Base-by-base conservation (phyloP, 1,140 invertebrate genomes). In the Dicyema japonicum region DNA sequence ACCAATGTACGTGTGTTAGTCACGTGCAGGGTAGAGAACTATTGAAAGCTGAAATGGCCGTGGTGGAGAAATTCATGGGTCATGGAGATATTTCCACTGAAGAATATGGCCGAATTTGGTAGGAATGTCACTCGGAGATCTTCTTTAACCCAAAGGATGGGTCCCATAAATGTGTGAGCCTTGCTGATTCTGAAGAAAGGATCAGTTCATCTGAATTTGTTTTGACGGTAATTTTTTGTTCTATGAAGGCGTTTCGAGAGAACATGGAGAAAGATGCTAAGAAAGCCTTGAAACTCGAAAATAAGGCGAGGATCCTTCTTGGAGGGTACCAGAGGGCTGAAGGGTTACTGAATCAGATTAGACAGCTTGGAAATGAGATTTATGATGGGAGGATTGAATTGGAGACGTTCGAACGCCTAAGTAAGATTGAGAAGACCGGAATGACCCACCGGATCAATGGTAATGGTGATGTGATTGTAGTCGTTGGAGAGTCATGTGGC, bases 211-310 rank as follows among this genome's bases (percentile, higher is more conserved):
- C 67, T 0, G 75, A 88, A 41, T 76, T 82, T 40, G 58, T 69
- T 36, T 50, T 92, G 5, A 78, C 90, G 49, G 53, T 53, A 35
- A 31, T 22, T 22, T 17, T 7, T 24, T 27, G n/a, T 5, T 27
- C 8, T 5, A 26, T 7, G 28, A 26, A 13, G 6, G 13, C 5
- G 7, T 29, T 8, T 7, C 6, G 21, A 6, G 11, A 6, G 15
- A 72, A 80, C 41, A 90, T 90, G 80, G 69, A 69, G 7, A 68
- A 65, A 33, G 75, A 88, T 54, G 78, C 78, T 0, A 90, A 88
- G 54, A 63, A 67, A 31, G 82, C 80, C 26, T 72, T 70, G 0
- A 94, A 90, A 56, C 67, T 88, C 57, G 82, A 97, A 47, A 92
- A 90, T 44, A 92, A 88, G 54, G 52, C 94, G 1, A 70, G 78